Evolutionary conservation across 2,797 vertebrate species (phyloP).

Genomic region (Rhinogobio ventralis): DNA sequence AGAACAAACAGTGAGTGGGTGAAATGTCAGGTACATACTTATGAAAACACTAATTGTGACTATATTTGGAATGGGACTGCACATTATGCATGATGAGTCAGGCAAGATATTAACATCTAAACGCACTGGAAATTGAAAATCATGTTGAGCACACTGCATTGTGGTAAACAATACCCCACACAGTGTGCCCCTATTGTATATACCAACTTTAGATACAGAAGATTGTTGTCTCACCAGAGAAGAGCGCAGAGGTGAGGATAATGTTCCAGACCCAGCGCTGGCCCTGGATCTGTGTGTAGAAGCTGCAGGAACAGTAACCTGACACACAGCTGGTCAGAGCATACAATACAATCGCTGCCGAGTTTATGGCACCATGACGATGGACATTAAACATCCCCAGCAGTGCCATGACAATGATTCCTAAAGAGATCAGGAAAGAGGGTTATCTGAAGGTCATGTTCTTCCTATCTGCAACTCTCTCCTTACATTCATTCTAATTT

Average conservation of each 20-base stretch:
- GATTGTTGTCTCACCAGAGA: slow-evolving; percentile 82
- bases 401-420: slow-evolving; percentile 90
- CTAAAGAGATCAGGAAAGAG: slow-evolving; percentile 65
- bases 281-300: slow-evolving; percentile 92
- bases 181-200: not conserved
- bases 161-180: not conserved
- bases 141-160: not conserved
- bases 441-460: not conserved
- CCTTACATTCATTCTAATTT: not conserved
- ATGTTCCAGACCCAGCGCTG: slow-evolving; percentile 96
- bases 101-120: not conserved
- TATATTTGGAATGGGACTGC: not conserved
- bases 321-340: slow-evolving; percentile 93
- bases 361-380: slow-evolving; percentile 93
- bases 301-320: slow-evolving; percentile 90
- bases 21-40: not conserved
- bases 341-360: slow-evolving; percentile 89
- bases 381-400: slow-evolving; percentile 93
- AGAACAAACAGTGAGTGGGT: not conserved
- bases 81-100: not conserved
- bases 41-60: not conserved
- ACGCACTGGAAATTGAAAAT: not conserved
- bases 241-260: slow-evolving; percentile 90
- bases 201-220: not conserved
- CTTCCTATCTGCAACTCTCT: not conserved